Evolutionary conservation across 2,113 vertebrate species (phyloP), one percentile per base, ranked within the genome.

Genomic region (Albula glossodonta): DNA sequence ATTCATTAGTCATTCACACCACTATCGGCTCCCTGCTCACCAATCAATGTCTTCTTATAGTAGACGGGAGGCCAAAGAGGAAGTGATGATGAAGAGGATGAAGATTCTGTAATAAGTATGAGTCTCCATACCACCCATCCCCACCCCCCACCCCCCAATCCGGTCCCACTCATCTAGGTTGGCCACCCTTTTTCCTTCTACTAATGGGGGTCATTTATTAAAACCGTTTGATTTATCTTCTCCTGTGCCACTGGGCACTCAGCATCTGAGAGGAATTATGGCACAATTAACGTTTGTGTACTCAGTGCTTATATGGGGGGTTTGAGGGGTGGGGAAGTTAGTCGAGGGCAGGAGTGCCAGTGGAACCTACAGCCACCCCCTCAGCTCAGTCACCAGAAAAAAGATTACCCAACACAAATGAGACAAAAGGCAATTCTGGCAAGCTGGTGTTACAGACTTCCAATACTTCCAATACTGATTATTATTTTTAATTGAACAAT

Each of bases 201-300:
- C 92, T 93, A 93, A 94, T 91, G 89, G 89, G 89, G 92, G 87
- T 90, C 92, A 90, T 85, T 93, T 93, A 90, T 88, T 93, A 91
- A 90, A 92, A 88, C 92, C 94, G 84, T 90, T 90, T 83, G 90
- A 88, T 90, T 88, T 78, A 87, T 84, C 88, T 89, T 25, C 53
- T 41, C 86, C 41, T 88, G 86, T 83, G 90, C 88, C 92, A 87
- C 88, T 91, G 92, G 92, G 93, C 93, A 94, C 92, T 91, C 93
- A 93, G 88, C 93, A 93, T 93, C 93, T 94, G 94, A 93, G 92
- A 92, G 90, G 90, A 91, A 94, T 94, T 94, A 93, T 90, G 90
- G 90, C 25, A 87, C 92, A 91, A 92, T 91, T 93, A 92, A 94
- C 92, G 93, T 31, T 74, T 74, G 52, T 74, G 80, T 49, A 81